These are phyloP conservation scores for Istiophorus platypterus DNA, from an alignment of 2,113 vertebrate genomes.

Conservation along the genomic window DNA sequence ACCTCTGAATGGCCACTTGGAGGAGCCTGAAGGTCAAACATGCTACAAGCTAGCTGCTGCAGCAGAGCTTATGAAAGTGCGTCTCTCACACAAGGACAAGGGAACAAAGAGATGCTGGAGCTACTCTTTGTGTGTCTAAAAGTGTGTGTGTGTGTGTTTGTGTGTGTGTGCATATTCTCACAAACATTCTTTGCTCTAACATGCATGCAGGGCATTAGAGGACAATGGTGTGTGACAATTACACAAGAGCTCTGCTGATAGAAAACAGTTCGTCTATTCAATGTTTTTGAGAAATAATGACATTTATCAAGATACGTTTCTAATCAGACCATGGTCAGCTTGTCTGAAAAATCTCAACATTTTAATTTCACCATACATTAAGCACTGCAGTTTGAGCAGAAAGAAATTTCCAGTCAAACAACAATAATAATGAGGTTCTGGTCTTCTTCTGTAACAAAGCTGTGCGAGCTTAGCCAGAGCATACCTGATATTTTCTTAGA, in stretches of 20 bases:
- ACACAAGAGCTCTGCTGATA: constrained; percentile 69
- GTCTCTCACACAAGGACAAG: constrained; percentile 80
- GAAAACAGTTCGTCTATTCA: constrained; percentile 60
- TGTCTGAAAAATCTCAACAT: constrained; percentile 23
- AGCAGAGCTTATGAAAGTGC: constrained; percentile 77
- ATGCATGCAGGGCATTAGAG: constrained; percentile 66
- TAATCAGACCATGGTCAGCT: constrained; percentile 40
- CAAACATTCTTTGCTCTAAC: constrained; percentile 59
- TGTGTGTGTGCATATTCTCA: not conserved
- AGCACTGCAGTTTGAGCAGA: not conserved
- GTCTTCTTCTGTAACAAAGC: constrained; percentile 54
- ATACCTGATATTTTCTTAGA: constrained; percentile 62
- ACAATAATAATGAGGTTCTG: constrained; percentile 32
- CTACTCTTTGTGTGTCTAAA: constrained; percentile 54
- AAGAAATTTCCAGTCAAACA: constrained; percentile 11
- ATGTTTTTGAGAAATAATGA: constrained; percentile 61
- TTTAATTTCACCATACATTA: constrained; percentile 36
- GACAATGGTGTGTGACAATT: constrained; percentile 68
- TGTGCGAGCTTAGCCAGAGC: constrained; percentile 37
- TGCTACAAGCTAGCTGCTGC: constrained; percentile 76
- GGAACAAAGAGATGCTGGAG: constrained; percentile 80
- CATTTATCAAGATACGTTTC: constrained; percentile 51
- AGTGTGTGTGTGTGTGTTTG: constrained; percentile 34
- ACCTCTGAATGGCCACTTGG: constrained; percentile 61
- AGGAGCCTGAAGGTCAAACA: constrained; percentile 84